Evolutionary conservation across 2,113 vertebrate species (phyloP).

Genomic region (Melierax canorus): DNA sequence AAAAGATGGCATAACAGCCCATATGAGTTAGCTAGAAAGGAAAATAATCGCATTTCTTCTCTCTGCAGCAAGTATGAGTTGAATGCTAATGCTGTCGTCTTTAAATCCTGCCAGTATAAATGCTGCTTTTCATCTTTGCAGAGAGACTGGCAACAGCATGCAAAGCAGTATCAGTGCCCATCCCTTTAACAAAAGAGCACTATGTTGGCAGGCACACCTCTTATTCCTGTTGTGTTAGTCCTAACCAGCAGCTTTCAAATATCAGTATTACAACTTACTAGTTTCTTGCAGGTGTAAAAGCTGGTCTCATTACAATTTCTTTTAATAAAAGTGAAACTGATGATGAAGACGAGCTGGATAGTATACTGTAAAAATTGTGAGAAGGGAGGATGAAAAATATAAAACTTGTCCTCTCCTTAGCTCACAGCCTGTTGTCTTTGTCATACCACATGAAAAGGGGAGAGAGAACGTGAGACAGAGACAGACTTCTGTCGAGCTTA

Average conservation of each 20-base stretch:
- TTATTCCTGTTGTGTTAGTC: not conserved
- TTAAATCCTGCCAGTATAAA: conserved; percentile 43
- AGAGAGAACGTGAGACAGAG: not conserved
- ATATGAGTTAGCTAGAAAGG: not conserved
- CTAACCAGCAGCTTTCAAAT: conserved; percentile 27
- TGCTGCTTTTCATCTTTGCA: conserved; percentile 45
- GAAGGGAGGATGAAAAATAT: not conserved
- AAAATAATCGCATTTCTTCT: conserved; percentile 10
- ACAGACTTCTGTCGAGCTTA: not conserved
- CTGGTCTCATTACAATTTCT: not conserved
- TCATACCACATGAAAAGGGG: not conserved
- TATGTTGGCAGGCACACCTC: not conserved
- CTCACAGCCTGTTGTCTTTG: not conserved
- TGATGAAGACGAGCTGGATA: not conserved
- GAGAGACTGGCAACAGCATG: conserved; percentile 14
- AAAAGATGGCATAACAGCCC: conserved; percentile 14
- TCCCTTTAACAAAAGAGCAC: conserved; percentile 34
- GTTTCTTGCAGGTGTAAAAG: conserved; percentile 32
- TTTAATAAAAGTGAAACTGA: conserved; percentile 2
- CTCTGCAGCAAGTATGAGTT: not conserved
- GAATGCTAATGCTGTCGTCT: conserved; percentile 29
- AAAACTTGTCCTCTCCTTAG: not conserved
- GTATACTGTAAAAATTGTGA: not conserved
- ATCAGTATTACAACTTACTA: not conserved
- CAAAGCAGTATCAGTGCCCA: conserved; percentile 27